Evolutionary conservation across 1,140 invertebrate genomes (phyloP).

Genomic region (Ptiloglossa arizonensis): DNA sequence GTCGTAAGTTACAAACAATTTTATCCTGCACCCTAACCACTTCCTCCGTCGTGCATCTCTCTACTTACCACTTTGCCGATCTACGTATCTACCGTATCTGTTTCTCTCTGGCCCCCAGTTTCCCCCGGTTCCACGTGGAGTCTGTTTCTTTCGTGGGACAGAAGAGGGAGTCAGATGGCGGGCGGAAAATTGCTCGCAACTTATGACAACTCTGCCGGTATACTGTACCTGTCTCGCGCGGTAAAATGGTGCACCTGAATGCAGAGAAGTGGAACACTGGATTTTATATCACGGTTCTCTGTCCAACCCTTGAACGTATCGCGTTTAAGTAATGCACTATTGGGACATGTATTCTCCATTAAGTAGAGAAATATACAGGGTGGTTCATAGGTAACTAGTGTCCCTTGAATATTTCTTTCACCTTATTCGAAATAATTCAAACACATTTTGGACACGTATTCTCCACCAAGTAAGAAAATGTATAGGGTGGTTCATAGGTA

Average conservation of each 20-base stretch:
- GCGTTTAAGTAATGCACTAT: not conserved
- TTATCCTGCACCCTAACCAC: not conserved
- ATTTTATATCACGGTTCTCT: not conserved
- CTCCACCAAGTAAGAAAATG: no score
- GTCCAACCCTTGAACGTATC: not conserved
- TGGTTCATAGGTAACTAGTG: no score
- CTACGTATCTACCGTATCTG: not conserved
- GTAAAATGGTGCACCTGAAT: slow-evolving; percentile 19
- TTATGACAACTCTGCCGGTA: slow-evolving; percentile 21
- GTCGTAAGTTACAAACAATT: slow-evolving; percentile 32
- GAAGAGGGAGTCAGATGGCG: not conserved
- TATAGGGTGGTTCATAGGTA: no score
- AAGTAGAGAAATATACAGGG: no score
- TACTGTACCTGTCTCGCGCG: not conserved
- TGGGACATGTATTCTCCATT: no score
- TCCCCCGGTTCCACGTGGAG: no score
- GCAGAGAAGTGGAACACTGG: not conserved
- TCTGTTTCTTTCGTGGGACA: not conserved
- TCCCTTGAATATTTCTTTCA: no score
- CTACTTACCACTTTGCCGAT: slow-evolving; percentile 7
- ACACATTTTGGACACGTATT: no score
- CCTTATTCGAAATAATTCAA: no score
- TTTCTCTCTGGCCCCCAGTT: not conserved
- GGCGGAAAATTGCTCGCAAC: slow-evolving; percentile 26
- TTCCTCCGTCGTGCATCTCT: not conserved